Conservation (phyloP, 2,888 invertebrate species). For the Biston betularia region DNA sequence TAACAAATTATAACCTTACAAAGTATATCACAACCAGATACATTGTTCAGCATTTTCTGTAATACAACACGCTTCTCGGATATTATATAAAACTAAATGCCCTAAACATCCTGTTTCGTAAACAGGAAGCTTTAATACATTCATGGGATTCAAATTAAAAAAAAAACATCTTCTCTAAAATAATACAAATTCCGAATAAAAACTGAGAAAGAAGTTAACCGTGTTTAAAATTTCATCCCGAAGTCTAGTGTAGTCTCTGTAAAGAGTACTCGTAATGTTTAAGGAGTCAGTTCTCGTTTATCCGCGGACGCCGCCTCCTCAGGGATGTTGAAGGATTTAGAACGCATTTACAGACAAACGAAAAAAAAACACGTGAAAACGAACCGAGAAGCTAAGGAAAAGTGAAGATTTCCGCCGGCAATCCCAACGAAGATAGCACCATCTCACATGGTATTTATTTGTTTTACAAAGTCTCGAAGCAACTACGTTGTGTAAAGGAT, state of each 20-base stretch:
- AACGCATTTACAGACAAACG: constrained; percentile 64
- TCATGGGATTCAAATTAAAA: constrained; percentile 11
- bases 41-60: constrained; percentile 54
- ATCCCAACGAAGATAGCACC: constrained; percentile 55
- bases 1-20: constrained; percentile 67
- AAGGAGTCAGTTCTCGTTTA: constrained; percentile 70
- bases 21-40: constrained; percentile 62
- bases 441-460: constrained; percentile 62
- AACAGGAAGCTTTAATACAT: constrained; percentile 29
- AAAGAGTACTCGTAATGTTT: constrained; percentile 65
- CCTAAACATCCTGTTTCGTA: constrained; percentile 13
- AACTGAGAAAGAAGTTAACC: constrained; percentile 49
- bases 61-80: constrained; percentile 40
- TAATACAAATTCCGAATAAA: neutral
- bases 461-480: constrained; percentile 57
- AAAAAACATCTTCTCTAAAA: neutral
- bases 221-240: constrained; percentile 69
- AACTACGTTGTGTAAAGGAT: constrained; percentile 33
- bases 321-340: constrained; percentile 71
- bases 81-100: constrained; percentile 19
- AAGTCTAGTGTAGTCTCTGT: constrained; percentile 63
- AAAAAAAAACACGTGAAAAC: constrained; percentile 60
- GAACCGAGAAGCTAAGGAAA: constrained; percentile 51
- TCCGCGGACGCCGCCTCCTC: constrained; percentile 60
- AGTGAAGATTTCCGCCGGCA: constrained; percentile 59